Conservation (phyloP, 2,113 vertebrate genomes). For the Poeciliopsis turrubarensis region DNA sequence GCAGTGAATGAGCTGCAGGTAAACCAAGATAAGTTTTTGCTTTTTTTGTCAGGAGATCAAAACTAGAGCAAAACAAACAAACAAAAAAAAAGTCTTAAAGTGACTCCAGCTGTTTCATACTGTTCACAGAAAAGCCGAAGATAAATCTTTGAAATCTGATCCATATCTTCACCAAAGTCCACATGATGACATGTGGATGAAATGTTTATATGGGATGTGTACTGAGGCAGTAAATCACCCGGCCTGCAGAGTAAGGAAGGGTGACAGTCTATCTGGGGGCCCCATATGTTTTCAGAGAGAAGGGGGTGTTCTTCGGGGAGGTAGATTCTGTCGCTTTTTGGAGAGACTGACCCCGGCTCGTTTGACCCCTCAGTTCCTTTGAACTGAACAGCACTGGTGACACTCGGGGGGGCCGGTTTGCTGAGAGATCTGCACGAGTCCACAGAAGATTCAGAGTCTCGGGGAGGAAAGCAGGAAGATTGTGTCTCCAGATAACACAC, state of each 20-base stretch:
- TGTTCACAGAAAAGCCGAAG: conserved; percentile 43
- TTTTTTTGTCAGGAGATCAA: conserved; percentile 20
- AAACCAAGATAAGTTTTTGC: conserved; percentile 44
- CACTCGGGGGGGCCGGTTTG: conserved; percentile 50
- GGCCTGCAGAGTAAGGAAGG: conserved; percentile 49
- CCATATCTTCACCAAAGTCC: conserved; percentile 28
- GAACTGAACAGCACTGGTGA: conserved; percentile 66
- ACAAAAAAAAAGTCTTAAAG: conserved; percentile 3
- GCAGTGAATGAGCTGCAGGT: conserved; percentile 67
- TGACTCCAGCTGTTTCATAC: conserved; percentile 32
- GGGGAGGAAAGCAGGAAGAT: conserved; percentile 42
- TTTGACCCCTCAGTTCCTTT: conserved; percentile 68
- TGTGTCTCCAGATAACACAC: conserved; percentile 5
- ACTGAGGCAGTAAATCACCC: conserved; percentile 69
- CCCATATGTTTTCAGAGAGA: conserved; percentile 65
- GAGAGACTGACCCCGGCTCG: conserved; percentile 66
- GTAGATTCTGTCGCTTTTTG: conserved; percentile 64
- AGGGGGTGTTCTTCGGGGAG: conserved; percentile 58
- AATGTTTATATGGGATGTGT: conserved; percentile 67
- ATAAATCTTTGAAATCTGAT: conserved; percentile 50
- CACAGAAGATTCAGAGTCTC: conserved; percentile 42
- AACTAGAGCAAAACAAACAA: conserved; percentile 32
- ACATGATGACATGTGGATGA: conserved; percentile 66
- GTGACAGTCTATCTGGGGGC: conserved; percentile 51
- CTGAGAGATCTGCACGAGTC: conserved; percentile 72